Evolutionary conservation across 2,113 vertebrate species (phyloP).

Genomic region (Orthochromis malagaraziensis): DNA sequence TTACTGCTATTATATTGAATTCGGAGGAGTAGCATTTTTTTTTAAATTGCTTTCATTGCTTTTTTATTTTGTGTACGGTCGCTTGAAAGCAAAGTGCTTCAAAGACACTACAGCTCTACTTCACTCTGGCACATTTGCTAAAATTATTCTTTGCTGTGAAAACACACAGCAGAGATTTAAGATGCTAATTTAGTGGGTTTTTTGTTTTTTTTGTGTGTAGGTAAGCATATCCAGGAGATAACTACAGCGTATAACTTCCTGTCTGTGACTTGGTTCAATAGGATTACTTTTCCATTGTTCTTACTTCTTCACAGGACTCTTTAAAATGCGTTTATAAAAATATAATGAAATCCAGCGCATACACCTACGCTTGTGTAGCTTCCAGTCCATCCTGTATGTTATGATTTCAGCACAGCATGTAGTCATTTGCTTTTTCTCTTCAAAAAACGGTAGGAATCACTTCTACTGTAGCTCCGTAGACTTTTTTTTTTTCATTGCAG

Average conservation of each 20-base stretch:
- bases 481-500: background rate
- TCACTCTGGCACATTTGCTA: conserved; percentile 7
- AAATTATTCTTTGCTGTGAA: conserved; percentile 21
- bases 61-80: background rate
- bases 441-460: background rate
- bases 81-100: background rate
- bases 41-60: background rate
- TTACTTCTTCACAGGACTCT: conserved; percentile 1
- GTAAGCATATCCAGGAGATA: conserved; percentile 20
- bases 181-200: background rate
- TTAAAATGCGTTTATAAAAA: conserved; percentile 4
- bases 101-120: background rate
- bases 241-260: conserved; percentile 40
- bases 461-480: background rate
- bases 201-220: background rate
- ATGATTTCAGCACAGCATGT: background rate
- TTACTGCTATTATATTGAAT: background rate
- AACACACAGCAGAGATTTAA: conserved; percentile 26
- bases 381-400: background rate
- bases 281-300: conserved; percentile 32
- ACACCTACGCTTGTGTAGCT: background rate
- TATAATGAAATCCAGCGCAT: background rate
- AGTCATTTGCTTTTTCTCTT: background rate
- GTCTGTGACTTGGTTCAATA: conserved; percentile 23
- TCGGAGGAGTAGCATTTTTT: background rate